These are phyloP conservation scores for Mionectes macconnelli DNA, from an alignment of 2,113 vertebrate genomes.

Conservation along the genomic window DNA sequence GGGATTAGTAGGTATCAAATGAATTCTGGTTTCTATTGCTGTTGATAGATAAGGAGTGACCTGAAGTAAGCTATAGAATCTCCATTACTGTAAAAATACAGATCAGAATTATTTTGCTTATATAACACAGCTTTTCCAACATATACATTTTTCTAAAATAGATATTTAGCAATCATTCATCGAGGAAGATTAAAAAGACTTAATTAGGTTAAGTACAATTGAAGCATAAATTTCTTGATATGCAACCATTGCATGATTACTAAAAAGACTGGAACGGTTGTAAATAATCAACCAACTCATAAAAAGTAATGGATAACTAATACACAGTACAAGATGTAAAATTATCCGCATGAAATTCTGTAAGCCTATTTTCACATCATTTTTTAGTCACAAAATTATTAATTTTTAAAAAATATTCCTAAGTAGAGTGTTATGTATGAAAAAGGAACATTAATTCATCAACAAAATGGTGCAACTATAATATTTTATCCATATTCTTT, in stretches of 20 bases:
- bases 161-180: not conserved
- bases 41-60: not conserved
- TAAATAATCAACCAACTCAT: not conserved
- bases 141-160: not conserved
- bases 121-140: not conserved
- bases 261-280: not conserved
- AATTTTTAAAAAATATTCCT: not conserved
- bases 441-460: not conserved
- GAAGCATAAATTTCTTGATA: not conserved
- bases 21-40: not conserved
- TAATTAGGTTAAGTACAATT: not conserved
- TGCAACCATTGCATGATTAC: not conserved
- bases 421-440: not conserved
- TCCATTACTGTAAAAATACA: not conserved
- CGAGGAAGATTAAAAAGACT: not conserved
- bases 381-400: not conserved
- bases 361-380: not conserved
- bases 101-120: not conserved
- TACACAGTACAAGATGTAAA: not conserved
- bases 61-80: not conserved
- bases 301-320: not conserved
- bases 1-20: not conserved
- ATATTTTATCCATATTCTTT: not conserved
- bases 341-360: not conserved
- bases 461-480: not conserved